Conservation (phyloP, 2,888 invertebrate genomes). For the Lasiommata megera region DNA sequence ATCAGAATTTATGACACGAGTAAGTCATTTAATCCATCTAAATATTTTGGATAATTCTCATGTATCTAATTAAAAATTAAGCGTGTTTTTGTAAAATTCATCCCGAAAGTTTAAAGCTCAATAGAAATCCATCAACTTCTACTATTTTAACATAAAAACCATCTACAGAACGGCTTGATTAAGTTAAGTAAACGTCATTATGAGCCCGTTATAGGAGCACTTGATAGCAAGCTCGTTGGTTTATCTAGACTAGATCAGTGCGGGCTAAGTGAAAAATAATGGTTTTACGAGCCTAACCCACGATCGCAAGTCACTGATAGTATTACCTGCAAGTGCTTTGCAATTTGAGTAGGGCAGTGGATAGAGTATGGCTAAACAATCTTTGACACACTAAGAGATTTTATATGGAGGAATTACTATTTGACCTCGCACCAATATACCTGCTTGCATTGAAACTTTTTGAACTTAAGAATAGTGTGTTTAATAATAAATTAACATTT, state of each 20-base stretch:
- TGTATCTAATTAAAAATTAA: neutral
- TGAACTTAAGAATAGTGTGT: too few relatives aligned
- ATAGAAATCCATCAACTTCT: neutral
- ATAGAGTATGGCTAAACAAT: constrained; percentile 11
- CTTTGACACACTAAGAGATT: neutral
- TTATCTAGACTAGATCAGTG: constrained; percentile 30
- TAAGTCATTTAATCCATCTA: too few relatives aligned
- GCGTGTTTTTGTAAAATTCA: neutral
- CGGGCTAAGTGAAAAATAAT: constrained; percentile 35
- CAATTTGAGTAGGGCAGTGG: constrained; percentile 22
- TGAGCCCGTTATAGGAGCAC: constrained; percentile 25
- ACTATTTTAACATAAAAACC: neutral
- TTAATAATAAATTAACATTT: too few relatives aligned
- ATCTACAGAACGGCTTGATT: constrained; percentile 10
- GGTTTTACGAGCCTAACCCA: constrained; percentile 22
- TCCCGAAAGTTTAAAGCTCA: neutral
- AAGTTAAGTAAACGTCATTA: constrained; percentile 25
- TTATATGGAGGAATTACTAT: neutral
- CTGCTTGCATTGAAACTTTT: too few relatives aligned
- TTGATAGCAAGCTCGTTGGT: constrained; percentile 29
- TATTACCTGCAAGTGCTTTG: constrained; percentile 27
- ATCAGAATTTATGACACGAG: neutral
- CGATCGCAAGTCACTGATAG: constrained; percentile 28
- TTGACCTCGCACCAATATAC: too few relatives aligned
- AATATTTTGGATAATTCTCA: too few relatives aligned